Percentiles rank a stretch among this genome's conserved stretches.
Conservation (phyloP, 2,797 vertebrate species). For the Alectoris magna region DNA sequence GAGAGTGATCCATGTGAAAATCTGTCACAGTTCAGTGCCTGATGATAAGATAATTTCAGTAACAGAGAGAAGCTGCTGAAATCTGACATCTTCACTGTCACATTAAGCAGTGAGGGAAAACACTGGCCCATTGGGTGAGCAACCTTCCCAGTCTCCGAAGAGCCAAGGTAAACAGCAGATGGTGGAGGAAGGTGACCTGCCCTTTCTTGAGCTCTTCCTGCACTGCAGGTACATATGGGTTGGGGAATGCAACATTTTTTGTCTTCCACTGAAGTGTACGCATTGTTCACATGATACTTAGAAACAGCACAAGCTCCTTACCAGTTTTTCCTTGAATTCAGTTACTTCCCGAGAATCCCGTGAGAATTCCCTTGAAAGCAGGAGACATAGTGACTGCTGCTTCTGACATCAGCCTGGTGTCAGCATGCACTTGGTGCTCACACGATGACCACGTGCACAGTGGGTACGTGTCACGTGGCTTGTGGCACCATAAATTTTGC, state of each 20-base stretch:
- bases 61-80: background rate
- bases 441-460: background rate
- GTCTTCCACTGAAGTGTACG: background rate
- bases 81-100: background rate
- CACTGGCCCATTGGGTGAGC: background rate
- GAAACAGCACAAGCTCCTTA: background rate
- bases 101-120: background rate
- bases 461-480: background rate
- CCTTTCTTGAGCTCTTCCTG: background rate
- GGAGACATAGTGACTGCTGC: background rate
- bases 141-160: background rate
- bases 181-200: background rate
- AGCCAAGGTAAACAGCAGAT: background rate
- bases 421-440: background rate
- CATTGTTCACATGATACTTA: background rate
- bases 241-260: background rate
- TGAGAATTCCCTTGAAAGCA: background rate
- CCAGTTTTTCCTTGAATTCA: background rate
- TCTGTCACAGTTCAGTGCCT: background rate
- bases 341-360: background rate
- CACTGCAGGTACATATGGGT: background rate
- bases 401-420: background rate
- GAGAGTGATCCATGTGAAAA: background rate
- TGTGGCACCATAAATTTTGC: background rate
- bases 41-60: slow-evolving; percentile 5